Evolutionary conservation across 2,113 vertebrate genomes (phyloP).

Genomic region (Agelaius phoeniceus): DNA sequence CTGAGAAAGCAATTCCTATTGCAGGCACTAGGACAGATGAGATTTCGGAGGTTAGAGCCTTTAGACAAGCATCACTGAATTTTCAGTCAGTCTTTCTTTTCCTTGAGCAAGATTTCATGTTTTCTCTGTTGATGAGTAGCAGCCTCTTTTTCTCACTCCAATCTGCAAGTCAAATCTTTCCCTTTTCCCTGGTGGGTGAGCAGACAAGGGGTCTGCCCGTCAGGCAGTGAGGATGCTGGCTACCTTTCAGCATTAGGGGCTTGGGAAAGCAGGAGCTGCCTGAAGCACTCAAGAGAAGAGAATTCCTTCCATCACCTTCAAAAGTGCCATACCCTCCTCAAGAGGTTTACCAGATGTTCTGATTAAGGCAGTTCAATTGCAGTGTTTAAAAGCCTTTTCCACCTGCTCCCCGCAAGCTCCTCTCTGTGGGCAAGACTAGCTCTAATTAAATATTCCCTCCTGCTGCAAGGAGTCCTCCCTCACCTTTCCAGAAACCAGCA

Average conservation of each 20-base stretch:
- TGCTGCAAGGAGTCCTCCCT: constrained; percentile 34
- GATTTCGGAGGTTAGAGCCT: background rate
- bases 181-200: background rate
- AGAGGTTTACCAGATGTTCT: constrained; percentile 62
- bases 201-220: rapidly evolving
- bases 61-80: background rate
- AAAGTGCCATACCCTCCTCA: background rate
- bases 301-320: constrained; percentile 27
- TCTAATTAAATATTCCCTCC: constrained; percentile 55
- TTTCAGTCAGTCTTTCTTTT: background rate
- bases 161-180: background rate
- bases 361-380: constrained; percentile 53
- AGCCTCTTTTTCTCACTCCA: background rate
- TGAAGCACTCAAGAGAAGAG: background rate
- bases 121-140: background rate
- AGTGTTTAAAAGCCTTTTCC: constrained; percentile 44
- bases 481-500: background rate
- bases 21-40: background rate
- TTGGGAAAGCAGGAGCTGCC: background rate
- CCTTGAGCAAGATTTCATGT: background rate
- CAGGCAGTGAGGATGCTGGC: rapidly evolving
- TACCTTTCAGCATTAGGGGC: background rate
- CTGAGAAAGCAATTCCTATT: background rate
- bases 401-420: background rate
- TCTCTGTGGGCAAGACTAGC: background rate